Conservation (phyloP, 2,113 vertebrate genomes). For the Petaurus breviceps region DNA sequence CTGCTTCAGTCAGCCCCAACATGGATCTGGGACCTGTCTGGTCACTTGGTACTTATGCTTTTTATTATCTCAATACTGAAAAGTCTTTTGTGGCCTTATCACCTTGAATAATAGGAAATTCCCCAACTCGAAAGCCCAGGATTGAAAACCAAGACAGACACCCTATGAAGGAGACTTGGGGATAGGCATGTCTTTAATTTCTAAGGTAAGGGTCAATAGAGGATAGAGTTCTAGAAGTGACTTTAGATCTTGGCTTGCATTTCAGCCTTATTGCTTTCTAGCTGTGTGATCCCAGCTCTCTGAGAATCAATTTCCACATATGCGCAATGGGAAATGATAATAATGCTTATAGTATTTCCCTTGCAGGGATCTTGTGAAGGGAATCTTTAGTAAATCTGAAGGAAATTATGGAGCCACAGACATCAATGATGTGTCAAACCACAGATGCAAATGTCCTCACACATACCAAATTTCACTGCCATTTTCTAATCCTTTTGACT, state of each 20-base stretch:
- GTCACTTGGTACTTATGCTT: rapidly evolving
- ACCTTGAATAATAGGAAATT: neutral
- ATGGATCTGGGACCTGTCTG: neutral
- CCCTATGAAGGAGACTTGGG: neutral
- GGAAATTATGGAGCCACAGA: neutral
- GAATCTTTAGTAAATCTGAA: neutral
- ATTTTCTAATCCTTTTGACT: neutral
- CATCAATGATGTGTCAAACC: neutral
- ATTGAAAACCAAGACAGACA: neutral
- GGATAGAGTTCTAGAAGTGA: neutral
- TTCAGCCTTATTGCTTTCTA: neutral
- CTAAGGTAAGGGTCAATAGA: neutral
- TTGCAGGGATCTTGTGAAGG: neutral
- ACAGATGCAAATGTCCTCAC: neutral
- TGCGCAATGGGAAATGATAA: neutral
- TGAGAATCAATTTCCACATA: neutral
- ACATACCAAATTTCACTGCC: neutral
- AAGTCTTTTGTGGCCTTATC: neutral
- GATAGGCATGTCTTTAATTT: neutral
- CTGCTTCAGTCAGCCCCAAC: neutral
- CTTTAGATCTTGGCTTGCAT: neutral
- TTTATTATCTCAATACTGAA: neutral
- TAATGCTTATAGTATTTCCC: neutral
- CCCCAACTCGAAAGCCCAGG: neutral
- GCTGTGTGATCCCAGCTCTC: neutral